A percentile compares a stretch with the other conserved stretches of the same genome.
Conservation (phyloP, 1,140 invertebrate species). For the Drosophila pandora region DNA sequence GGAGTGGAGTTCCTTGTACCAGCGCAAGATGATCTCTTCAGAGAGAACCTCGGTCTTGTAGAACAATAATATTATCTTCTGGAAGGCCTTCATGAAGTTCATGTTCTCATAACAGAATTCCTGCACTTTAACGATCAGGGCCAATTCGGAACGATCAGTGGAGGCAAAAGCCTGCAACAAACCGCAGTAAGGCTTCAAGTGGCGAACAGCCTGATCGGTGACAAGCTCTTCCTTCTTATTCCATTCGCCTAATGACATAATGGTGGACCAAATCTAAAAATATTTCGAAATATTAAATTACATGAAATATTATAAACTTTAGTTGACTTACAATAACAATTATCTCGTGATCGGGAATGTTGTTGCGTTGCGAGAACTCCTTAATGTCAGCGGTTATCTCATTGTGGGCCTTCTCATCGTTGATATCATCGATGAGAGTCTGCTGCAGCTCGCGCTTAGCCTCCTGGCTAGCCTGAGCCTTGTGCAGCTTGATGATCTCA, state of each 20-base stretch:
- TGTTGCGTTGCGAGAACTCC: slow-evolving; percentile 92
- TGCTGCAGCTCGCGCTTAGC: slow-evolving; percentile 92
- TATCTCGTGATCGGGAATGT: slow-evolving; percentile 95
- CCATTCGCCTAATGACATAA: slow-evolving; percentile 98
- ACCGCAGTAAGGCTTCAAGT: slow-evolving; percentile 93
- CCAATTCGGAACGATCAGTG: slow-evolving; percentile 93
- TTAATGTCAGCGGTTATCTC: slow-evolving; percentile 93
- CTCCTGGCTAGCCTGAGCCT: slow-evolving; percentile 94
- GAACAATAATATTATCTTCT: slow-evolving; percentile 97
- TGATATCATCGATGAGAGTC: slow-evolving; percentile 91
- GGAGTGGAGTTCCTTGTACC: slow-evolving; percentile 96
- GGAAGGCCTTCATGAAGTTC: slow-evolving; percentile 99
- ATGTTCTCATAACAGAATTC: slow-evolving; percentile 99
- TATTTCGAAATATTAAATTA: too few relatives aligned
- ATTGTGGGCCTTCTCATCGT: slow-evolving; percentile 91
- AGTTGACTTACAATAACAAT: slow-evolving; percentile 88
- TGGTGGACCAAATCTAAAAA: slow-evolving; percentile 93
- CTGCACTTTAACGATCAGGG: slow-evolving; percentile 95
- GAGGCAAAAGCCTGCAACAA: slow-evolving; percentile 94
- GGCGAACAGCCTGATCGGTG: slow-evolving; percentile 96
- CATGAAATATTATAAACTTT: accelerated
- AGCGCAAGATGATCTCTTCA: slow-evolving; percentile 96
- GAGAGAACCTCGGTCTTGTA: slow-evolving; percentile 97
- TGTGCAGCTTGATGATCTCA: slow-evolving; percentile 95
- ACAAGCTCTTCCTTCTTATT: slow-evolving; percentile 99